Conservation (phyloP, 1,140 invertebrate species). For the Hylaeus anthracinus region DNA sequence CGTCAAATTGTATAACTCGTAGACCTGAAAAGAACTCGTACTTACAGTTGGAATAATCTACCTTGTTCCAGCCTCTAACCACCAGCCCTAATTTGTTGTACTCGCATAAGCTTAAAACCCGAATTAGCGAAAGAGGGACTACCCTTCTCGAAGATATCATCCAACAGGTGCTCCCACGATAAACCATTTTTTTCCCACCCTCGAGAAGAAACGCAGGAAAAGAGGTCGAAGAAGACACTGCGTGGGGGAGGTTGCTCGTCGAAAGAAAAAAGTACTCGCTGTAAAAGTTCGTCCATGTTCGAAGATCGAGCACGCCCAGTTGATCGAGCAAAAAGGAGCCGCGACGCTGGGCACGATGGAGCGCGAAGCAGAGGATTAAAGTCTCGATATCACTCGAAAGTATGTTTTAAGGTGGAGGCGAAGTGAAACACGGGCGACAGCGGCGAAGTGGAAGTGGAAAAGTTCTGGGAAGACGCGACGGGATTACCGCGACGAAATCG, state of each 20-base stretch:
- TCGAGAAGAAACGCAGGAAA: background rate
- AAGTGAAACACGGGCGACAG: constrained; percentile 47
- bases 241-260: background rate
- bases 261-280: background rate
- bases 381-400: constrained; percentile 56
- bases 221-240: background rate
- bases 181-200: background rate
- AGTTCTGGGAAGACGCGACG: constrained; percentile 40
- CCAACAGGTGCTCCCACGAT: constrained; percentile 35
- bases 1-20: too few species aligned
- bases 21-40: too few species aligned
- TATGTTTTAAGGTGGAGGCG: constrained; percentile 51
- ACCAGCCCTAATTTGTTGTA: too few species aligned
- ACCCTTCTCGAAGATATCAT: background rate
- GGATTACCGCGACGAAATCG: constrained; percentile 37
- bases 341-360: constrained; percentile 45
- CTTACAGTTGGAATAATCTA: too few species aligned
- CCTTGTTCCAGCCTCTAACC: too few species aligned
- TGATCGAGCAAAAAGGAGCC: constrained; percentile 35
- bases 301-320: constrained; percentile 50
- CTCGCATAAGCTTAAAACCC: too few species aligned
- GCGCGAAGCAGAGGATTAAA: constrained; percentile 52
- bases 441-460: constrained; percentile 47
- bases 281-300: constrained; percentile 45
- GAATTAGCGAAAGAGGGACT: too few species aligned